Evolutionary conservation across 2,113 vertebrate genomes (phyloP).

Genomic region (Corythornis cristatus): DNA sequence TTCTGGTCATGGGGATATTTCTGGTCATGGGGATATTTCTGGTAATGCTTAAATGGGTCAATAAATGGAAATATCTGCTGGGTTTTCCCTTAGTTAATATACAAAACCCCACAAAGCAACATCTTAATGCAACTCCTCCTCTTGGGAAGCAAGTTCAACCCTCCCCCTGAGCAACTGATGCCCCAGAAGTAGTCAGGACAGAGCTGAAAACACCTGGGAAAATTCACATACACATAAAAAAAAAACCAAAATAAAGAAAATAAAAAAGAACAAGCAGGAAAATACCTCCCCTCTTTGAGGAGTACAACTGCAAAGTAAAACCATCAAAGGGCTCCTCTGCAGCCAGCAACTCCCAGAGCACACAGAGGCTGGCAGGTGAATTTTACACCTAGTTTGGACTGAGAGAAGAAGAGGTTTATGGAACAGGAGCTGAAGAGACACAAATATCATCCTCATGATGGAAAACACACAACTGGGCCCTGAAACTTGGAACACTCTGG

Average conservation of each 20-base stretch:
- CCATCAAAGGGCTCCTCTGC: background rate
- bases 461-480: background rate
- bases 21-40: no score
- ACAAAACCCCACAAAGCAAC: accelerated
- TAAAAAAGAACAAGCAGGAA: background rate
- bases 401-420: background rate
- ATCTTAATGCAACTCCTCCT: background rate
- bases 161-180: background rate
- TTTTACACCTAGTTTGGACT: background rate
- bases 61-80: background rate
- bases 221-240: background rate
- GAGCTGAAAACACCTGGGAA: background rate
- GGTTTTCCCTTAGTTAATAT: background rate
- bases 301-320: background rate
- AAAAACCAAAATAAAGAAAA: background rate
- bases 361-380: accelerated
- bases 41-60: background rate
- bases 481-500: background rate
- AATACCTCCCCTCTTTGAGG: background rate
- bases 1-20: background rate
- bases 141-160: background rate
- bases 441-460: background rate
- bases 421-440: background rate
- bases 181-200: no score
- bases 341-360: background rate